Evolutionary conservation across 2,888 invertebrate species (phyloP).

Genomic region (Schrankia costaestrigalis): DNA sequence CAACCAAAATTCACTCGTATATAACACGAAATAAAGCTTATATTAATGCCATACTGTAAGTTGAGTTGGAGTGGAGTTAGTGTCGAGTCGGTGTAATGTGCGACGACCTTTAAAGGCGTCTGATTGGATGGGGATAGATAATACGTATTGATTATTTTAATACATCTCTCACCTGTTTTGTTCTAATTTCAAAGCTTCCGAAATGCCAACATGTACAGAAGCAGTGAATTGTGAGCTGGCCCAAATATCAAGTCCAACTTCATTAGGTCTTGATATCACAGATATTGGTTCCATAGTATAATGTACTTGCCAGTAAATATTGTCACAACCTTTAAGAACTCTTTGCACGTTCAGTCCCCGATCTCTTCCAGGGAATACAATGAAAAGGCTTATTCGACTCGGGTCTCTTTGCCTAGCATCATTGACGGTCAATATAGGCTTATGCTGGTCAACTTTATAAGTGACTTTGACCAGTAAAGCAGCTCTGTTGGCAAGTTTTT

Average conservation of each 20-base stretch:
- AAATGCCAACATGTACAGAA: slow-evolving; percentile 67
- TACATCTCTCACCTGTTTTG: slow-evolving; percentile 63
- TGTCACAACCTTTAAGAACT: slow-evolving; percentile 78
- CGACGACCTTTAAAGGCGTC: background rate
- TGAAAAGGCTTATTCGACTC: slow-evolving; percentile 38
- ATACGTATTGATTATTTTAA: background rate
- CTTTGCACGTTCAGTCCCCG: slow-evolving; percentile 61
- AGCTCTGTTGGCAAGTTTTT: slow-evolving; percentile 72
- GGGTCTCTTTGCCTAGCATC: slow-evolving; percentile 49
- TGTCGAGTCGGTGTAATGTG: no score
- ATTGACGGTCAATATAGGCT: slow-evolving; percentile 39
- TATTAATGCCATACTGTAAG: background rate
- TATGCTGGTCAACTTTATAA: slow-evolving; percentile 60
- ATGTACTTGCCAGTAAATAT: slow-evolving; percentile 80
- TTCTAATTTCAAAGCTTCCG: slow-evolving; percentile 71
- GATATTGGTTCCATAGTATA: slow-evolving; percentile 84
- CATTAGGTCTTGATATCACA: slow-evolving; percentile 80
- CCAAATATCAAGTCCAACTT: slow-evolving; percentile 82
- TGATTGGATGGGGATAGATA: background rate
- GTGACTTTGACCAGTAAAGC: slow-evolving; percentile 74
- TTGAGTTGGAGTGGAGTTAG: no score
- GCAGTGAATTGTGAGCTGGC: slow-evolving; percentile 79
- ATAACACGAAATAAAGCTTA: background rate
- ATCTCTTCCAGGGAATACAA: slow-evolving; percentile 46
- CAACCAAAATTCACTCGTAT: background rate